Conservation (phyloP, 2,113 vertebrate genomes). For the Chionomys nivalis region DNA sequence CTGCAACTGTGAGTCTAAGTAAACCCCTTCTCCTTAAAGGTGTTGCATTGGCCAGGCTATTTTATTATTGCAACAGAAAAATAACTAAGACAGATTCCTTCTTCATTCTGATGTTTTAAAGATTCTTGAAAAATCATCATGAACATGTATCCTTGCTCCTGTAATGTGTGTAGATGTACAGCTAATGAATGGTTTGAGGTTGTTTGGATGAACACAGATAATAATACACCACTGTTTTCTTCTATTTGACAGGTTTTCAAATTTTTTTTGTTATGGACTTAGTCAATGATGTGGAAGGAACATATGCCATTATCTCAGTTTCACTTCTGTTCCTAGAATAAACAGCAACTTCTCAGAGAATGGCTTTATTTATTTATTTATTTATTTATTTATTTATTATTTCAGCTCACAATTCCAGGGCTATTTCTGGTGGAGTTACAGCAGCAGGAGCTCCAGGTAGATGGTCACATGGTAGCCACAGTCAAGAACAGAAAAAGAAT, state of each 20-base stretch:
- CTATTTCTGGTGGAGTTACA: too few species aligned
- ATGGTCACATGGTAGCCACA: background rate
- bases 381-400: background rate
- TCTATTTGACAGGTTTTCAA: background rate
- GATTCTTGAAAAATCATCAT: slow-evolving; percentile 29
- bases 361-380: background rate
- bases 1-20: background rate
- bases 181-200: slow-evolving; percentile 49
- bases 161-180: slow-evolving; percentile 29
- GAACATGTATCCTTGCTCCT: slow-evolving; percentile 4
- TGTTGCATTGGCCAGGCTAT: background rate
- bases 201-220: slow-evolving; percentile 19
- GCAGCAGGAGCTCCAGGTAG: background rate
- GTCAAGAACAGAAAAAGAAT: background rate
- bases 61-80: background rate
- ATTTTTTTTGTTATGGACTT: background rate
- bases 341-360: background rate
- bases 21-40: background rate
- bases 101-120: slow-evolving; percentile 20
- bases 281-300: background rate
- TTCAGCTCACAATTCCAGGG: background rate
- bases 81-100: background rate
- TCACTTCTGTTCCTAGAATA: background rate
- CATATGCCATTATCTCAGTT: background rate
- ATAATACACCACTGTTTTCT: background rate